A percentile compares a stretch with the other conserved stretches of the same genome.
phyloP scores from a whole-genome alignment of 2,797 vertebrate species.

The Linurgus olivaceus region DNA sequence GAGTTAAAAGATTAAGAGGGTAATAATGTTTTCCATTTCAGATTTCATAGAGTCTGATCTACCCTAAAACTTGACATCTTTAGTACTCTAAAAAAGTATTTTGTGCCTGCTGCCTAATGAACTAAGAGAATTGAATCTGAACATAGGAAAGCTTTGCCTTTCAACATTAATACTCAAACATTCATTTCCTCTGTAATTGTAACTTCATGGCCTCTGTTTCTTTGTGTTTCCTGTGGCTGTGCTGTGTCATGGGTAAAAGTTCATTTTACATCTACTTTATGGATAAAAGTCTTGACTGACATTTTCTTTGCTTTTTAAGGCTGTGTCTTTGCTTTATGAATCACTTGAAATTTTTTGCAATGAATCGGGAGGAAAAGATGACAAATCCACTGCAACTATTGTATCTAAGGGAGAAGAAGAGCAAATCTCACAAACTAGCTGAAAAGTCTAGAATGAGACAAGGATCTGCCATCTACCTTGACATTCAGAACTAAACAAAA shows the following conservation, averaged over 20 bases:
- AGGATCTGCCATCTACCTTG: not conserved
- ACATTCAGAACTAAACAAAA: not conserved
- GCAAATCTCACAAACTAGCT: not conserved
- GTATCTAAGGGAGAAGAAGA: not conserved
- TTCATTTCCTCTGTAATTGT: not conserved
- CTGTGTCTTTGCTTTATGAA: conserved; percentile 43
- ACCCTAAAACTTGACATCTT: not conserved
- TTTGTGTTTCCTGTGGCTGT: not conserved
- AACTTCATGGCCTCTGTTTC: fast-evolving
- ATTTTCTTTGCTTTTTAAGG: conserved; percentile 44
- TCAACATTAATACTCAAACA: not conserved
- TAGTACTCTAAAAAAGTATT: not conserved
- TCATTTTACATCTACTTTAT: not conserved
- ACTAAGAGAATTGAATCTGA: not conserved
- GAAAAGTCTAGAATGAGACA: not conserved
- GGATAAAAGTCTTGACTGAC: not conserved
- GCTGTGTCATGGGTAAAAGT: not conserved
- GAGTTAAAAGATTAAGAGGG: not conserved
- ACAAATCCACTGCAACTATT: not conserved
- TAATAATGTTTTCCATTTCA: not conserved
- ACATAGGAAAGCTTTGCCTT: not conserved
- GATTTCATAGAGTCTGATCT: not conserved
- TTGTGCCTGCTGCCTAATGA: not conserved
- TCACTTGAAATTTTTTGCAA: not conserved
- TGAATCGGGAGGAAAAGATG: conserved; percentile 16